These are phyloP conservation scores for Drosophila seclusa DNA, from an alignment of 2,888 invertebrate genomes.

Conservation along the genomic window DNA sequence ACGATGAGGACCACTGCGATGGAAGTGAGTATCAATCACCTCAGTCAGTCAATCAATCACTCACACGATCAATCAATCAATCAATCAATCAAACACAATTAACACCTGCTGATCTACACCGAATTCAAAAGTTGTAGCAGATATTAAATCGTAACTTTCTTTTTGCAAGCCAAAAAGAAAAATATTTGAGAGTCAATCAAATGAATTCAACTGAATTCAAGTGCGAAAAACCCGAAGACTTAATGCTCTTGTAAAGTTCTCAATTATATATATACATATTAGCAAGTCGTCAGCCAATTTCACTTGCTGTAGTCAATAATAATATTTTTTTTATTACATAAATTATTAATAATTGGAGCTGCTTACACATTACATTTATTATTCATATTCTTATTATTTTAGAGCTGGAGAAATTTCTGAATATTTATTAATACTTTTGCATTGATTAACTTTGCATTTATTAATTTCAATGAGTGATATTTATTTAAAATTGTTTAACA, in stretches of 20 bases:
- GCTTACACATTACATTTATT: constrained; percentile 87
- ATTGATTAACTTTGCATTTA: constrained; percentile 88
- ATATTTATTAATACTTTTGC: constrained; percentile 87
- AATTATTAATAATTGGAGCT: constrained; percentile 71
- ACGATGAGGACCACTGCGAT: constrained; percentile 84
- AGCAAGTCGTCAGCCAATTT: not conserved
- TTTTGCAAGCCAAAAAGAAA: not conserved
- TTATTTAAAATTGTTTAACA: constrained; percentile 88
- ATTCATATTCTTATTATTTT: not conserved
- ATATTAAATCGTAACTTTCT: not conserved
- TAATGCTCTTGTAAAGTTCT: not conserved
- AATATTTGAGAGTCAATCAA: not conserved
- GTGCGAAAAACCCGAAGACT: not conserved
- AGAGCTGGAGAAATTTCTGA: constrained; percentile 85
- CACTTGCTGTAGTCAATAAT: not conserved
- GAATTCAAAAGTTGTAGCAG: not conserved
- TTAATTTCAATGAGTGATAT: constrained; percentile 87
- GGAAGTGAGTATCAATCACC: constrained; percentile 81
- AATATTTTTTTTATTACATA: too few species aligned
- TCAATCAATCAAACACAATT: not conserved
- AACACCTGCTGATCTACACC: constrained; percentile 3
- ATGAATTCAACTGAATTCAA: not conserved
- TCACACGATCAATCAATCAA: not conserved
- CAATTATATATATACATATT: not conserved
- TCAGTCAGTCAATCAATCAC: constrained; percentile 9